Percentiles rank a stretch among this genome's conserved stretches.
These are phyloP conservation scores for Oreotrochilus melanogaster DNA, from an alignment of 2,113 vertebrate genomes.

Conservation along the genomic window DNA sequence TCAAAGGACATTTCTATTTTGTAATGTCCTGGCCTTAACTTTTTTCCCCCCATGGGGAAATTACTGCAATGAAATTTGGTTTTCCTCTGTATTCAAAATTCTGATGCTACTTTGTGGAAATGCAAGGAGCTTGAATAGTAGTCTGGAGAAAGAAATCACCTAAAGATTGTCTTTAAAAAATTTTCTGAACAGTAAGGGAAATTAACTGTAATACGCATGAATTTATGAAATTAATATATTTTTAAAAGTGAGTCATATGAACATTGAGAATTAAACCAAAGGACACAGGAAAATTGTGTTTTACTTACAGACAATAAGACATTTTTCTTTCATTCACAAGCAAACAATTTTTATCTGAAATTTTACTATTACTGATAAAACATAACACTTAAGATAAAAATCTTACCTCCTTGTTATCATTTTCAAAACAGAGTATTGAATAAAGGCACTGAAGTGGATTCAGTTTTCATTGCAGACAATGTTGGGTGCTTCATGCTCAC, in stretches of 20 bases:
- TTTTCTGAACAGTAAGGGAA: neutral
- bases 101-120: neutral
- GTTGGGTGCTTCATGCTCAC: neutral
- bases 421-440: neutral
- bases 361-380: neutral
- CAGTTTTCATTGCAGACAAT: neutral
- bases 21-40: neutral
- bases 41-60: neutral
- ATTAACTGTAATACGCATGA: neutral
- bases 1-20: neutral
- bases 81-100: neutral
- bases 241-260: neutral
- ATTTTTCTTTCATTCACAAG: neutral
- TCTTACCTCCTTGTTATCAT: neutral
- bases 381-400: neutral
- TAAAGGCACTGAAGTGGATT: neutral
- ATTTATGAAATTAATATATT: neutral
- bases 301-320: neutral
- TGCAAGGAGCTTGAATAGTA: neutral
- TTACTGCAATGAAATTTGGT: neutral
- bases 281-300: neutral
- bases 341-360: neutral
- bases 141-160: neutral
- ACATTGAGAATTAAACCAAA: neutral
- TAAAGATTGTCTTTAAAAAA: neutral